These are phyloP conservation scores for Harpalus rufipes DNA, from an alignment of 2,888 invertebrate genomes.

Conservation along the genomic window DNA sequence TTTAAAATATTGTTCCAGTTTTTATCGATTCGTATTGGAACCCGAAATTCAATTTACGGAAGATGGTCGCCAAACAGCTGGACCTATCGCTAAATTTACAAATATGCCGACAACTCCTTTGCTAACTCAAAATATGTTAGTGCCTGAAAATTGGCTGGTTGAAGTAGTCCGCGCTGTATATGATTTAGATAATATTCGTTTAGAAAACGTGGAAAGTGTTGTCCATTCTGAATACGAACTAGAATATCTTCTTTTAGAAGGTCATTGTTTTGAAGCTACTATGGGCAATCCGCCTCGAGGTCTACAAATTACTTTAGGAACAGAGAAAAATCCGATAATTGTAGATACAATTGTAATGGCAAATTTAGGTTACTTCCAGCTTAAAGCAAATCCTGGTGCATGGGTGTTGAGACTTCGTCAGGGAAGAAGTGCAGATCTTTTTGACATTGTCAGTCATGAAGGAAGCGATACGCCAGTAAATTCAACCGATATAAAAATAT, in stretches of 20 bases:
- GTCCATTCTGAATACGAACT: slow-evolving; percentile 97
- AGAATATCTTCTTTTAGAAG: slow-evolving; percentile 96
- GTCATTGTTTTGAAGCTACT: slow-evolving; percentile 96
- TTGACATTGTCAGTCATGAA: slow-evolving; percentile 92
- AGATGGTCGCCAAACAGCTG: slow-evolving; percentile 84
- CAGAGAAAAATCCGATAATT: slow-evolving; percentile 85
- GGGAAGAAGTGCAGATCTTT: slow-evolving; percentile 96
- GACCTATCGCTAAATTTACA: slow-evolving; percentile 91
- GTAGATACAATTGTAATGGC: slow-evolving; percentile 99
- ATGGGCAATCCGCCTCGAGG: slow-evolving; percentile 97
- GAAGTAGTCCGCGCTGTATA: slow-evolving; percentile 95
- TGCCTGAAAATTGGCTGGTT: slow-evolving; percentile 97
- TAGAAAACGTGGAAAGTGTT: slow-evolving; percentile 93
- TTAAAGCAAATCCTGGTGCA: slow-evolving; percentile 98
- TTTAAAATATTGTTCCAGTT: slow-evolving; percentile 83
- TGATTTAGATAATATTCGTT: slow-evolving; percentile 97
- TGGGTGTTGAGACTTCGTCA: slow-evolving; percentile 94
- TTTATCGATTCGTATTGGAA: slow-evolving; percentile 96
- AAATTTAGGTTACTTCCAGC: slow-evolving; percentile 98
- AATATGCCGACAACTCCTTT: slow-evolving; percentile 95
- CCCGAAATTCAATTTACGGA: slow-evolving; percentile 90
- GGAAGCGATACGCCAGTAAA: slow-evolving; percentile 86
- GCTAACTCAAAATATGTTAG: slow-evolving; percentile 92
- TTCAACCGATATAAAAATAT: slow-evolving; percentile 86
- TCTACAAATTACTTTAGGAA: slow-evolving; percentile 96